Conservation (phyloP, 2,797 vertebrate genomes). For the Knipowitschia caucasica region DNA sequence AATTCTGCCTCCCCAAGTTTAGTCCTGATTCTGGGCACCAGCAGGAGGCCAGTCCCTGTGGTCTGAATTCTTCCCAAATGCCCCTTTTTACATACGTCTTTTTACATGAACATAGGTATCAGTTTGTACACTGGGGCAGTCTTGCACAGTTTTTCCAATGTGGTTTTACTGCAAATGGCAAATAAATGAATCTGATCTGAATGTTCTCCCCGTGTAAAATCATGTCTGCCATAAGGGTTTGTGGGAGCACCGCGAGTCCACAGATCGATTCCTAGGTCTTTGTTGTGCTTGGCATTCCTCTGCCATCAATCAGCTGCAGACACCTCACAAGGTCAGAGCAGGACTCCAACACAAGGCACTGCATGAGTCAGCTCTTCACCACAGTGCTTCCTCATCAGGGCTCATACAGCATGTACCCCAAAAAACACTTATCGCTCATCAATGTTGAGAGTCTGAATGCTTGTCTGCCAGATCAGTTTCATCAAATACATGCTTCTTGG, state of each 20-base stretch:
- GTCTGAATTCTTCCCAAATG: too few species aligned
- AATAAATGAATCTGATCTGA: neutral
- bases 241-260: slow-evolving; percentile 15
- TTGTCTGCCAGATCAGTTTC: too few species aligned
- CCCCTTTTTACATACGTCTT: too few species aligned
- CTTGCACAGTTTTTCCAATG: too few species aligned
- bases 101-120: too few species aligned
- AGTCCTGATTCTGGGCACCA: too few species aligned
- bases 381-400: slow-evolving; percentile 18
- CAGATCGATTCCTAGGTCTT: slow-evolving; percentile 41
- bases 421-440: slow-evolving; percentile 2
- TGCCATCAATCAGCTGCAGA: slow-evolving; percentile 49
- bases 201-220: neutral
- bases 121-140: too few species aligned
- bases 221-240: neutral
- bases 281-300: slow-evolving; percentile 42
- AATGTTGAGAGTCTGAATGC: too few species aligned
- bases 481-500: too few species aligned
- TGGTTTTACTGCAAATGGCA: neutral
- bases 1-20: too few species aligned
- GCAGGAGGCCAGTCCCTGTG: too few species aligned
- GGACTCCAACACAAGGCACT: slow-evolving; percentile 27
- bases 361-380: slow-evolving; percentile 42
- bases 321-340: slow-evolving; percentile 54
- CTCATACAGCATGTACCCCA: slow-evolving; percentile 18